A percentile compares a stretch with the other conserved stretches of the same genome.
phyloP scores from a whole-genome alignment of 2,113 vertebrate species.

The Oostethus manadensis region DNA sequence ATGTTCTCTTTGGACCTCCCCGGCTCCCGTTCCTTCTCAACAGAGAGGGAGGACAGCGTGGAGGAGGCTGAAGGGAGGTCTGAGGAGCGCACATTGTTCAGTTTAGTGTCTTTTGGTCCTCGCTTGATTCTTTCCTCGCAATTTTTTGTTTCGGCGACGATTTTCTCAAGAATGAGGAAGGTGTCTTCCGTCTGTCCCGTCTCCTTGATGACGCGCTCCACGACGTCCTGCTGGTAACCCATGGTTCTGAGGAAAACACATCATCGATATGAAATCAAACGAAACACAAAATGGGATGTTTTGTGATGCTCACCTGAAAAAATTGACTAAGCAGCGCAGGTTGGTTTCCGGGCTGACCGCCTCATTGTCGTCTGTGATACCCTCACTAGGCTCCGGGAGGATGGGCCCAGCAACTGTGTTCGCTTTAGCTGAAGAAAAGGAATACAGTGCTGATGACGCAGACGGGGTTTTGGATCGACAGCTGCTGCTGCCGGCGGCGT shows the following conservation, averaged over 20 bases:
- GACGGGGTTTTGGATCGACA: slow-evolving; percentile 54
- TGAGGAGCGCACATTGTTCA: slow-evolving; percentile 24
- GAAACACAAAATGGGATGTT: neutral
- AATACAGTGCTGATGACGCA: slow-evolving; percentile 37
- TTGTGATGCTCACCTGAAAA: slow-evolving; percentile 75
- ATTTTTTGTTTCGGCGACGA: slow-evolving; percentile 80
- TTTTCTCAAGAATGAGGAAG: slow-evolving; percentile 84
- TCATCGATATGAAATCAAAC: neutral
- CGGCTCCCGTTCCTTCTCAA: slow-evolving; percentile 52
- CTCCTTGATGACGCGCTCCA: slow-evolving; percentile 84
- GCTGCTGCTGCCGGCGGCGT: slow-evolving; percentile 39
- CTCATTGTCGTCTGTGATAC: slow-evolving; percentile 60
- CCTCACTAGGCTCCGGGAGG: slow-evolving; percentile 58
- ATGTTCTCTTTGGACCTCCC: slow-evolving; percentile 67
- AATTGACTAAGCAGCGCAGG: slow-evolving; percentile 91
- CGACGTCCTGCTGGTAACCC: slow-evolving; percentile 89
- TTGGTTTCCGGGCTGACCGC: slow-evolving; percentile 87
- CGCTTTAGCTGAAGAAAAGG: slow-evolving; percentile 38
- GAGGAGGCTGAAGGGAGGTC: slow-evolving; percentile 40
- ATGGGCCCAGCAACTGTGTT: slow-evolving; percentile 46
- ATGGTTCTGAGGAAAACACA: slow-evolving; percentile 72
- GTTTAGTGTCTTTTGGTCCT: slow-evolving; percentile 45
- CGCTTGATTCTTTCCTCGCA: slow-evolving; percentile 32
- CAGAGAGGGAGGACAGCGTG: slow-evolving; percentile 2
- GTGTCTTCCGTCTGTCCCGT: slow-evolving; percentile 86